A percentile compares a stretch with the other conserved stretches of the same genome.
Conservation (phyloP, 2,113 vertebrate species). For the Cheirogaleus medius region DNA sequence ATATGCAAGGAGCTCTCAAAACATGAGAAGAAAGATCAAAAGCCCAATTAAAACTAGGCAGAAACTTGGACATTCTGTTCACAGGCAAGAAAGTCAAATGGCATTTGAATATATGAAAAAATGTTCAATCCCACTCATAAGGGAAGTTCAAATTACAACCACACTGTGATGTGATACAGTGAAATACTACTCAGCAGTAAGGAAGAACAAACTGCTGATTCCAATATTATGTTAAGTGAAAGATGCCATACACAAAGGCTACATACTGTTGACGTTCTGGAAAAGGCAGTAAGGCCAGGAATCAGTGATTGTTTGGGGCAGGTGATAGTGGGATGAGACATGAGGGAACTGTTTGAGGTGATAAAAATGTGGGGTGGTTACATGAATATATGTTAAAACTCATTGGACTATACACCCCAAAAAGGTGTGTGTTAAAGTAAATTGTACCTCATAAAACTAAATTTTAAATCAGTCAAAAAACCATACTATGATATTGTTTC, state of each 20-base stretch:
- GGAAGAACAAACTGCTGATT: background rate
- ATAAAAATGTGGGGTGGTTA: background rate
- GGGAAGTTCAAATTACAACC: background rate
- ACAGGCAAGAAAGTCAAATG: background rate
- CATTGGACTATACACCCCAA: background rate
- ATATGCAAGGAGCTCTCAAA: background rate
- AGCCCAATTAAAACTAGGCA: background rate
- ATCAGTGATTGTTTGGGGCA: background rate
- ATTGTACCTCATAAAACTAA: background rate
- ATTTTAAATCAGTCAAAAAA: background rate
- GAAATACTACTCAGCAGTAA: background rate
- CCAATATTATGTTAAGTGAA: background rate
- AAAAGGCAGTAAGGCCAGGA: background rate
- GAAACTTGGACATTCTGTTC: background rate
- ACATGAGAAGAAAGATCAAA: background rate
- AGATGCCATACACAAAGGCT: background rate
- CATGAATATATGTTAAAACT: background rate
- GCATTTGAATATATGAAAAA: background rate
- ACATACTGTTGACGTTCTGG: background rate
- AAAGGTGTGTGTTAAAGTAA: background rate
- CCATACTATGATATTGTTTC: background rate
- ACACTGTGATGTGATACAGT: background rate
- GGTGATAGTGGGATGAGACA: background rate
- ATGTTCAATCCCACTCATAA: background rate
- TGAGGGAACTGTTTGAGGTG: background rate